Percentiles rank a stretch among this genome's conserved stretches.
These are phyloP conservation scores for Epinotia nisella DNA, from an alignment of 2,888 invertebrate genomes.

Conservation along the genomic window DNA sequence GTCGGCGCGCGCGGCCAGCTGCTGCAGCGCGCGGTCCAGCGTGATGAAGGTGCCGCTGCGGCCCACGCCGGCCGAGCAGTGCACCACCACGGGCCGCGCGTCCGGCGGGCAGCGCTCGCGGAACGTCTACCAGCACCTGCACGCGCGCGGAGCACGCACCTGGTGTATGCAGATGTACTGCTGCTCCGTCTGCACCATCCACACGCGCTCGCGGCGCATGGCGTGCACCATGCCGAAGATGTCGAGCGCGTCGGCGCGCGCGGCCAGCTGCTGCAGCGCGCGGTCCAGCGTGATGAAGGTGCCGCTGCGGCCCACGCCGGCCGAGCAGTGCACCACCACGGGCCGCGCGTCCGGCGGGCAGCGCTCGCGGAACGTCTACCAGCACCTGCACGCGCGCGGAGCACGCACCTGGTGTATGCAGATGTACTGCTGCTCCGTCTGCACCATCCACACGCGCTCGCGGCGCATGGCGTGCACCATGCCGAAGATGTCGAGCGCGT, in stretches of 20 bases:
- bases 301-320: constrained; percentile 92
- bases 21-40: constrained; percentile 96
- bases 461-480: constrained; percentile 98
- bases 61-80: constrained; percentile 94
- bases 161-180: constrained; percentile 99
- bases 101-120: constrained; percentile 95
- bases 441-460: constrained; percentile 96
- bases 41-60: constrained; percentile 98
- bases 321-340: constrained; percentile 97
- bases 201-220: constrained; percentile 97
- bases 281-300: constrained; percentile 98
- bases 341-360: constrained; percentile 95
- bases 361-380: constrained; percentile 96
- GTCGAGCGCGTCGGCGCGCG: constrained; percentile 92
- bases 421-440: constrained; percentile 99
- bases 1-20: constrained; percentile 89
- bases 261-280: constrained; percentile 92
- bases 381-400: too few relatives aligned
- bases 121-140: too few relatives aligned
- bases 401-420: constrained; percentile 92
- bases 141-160: neutral
- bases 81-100: constrained; percentile 96
- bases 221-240: constrained; percentile 98
- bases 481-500: constrained; percentile 96
- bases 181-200: constrained; percentile 97